Percentiles rank a stretch among this genome's conserved stretches.
Evolutionary conservation across 2,113 vertebrate species (phyloP).

Genomic region (Grallaria varia): DNA sequence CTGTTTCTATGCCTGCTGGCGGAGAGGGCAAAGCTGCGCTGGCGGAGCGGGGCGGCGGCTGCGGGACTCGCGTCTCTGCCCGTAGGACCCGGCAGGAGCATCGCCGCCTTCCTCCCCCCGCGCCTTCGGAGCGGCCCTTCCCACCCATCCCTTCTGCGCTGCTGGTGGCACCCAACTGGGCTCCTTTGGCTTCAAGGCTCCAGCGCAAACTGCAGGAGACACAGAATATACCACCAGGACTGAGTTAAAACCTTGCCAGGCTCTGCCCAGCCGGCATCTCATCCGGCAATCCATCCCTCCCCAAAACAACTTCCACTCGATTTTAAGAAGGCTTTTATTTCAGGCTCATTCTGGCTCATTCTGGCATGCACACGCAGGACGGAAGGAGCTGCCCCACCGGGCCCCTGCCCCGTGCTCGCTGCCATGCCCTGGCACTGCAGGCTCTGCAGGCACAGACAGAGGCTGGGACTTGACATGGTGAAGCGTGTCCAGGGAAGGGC

Average conservation of each 20-base stretch:
- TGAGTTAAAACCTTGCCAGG: not conserved
- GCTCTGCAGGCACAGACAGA: not conserved
- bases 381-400: not conserved
- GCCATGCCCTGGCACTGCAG: accelerated
- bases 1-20: not conserved
- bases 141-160: accelerated
- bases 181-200: not conserved
- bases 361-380: accelerated
- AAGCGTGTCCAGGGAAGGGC: not conserved
- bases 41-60: not conserved
- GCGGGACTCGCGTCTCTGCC: not conserved
- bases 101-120: not conserved
- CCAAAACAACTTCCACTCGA: not conserved
- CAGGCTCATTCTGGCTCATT: not conserved
- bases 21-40: not conserved
- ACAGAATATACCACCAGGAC: accelerated
- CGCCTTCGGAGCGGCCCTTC: not conserved
- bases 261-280: not conserved
- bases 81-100: not conserved
- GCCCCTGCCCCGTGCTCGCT: accelerated
- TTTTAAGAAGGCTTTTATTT: not conserved
- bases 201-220: not conserved
- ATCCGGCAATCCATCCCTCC: not conserved
- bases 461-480: too few relatives aligned
- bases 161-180: not conserved